phyloP scores from a whole-genome alignment of 2,888 invertebrate species.

The Heterodera filipjevi region DNA sequence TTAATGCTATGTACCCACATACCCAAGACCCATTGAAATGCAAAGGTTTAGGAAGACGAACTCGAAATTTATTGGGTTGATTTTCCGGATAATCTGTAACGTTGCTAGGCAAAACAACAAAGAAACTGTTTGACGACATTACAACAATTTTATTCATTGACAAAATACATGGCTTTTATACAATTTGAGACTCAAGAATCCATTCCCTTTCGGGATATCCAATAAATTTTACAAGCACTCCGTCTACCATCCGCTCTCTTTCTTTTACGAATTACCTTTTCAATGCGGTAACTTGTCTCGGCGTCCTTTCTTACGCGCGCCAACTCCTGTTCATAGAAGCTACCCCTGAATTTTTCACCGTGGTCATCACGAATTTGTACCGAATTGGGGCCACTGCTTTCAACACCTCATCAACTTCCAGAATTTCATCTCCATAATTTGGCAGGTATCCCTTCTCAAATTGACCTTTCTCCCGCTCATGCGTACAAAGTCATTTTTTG shows the following conservation, averaged over 20 bases:
- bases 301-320: not conserved
- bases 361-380: conserved; percentile 8
- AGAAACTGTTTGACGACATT: conserved; percentile 12
- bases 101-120: conserved; percentile 18
- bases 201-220: conserved; percentile 19
- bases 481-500: too few species aligned
- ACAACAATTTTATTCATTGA: not conserved
- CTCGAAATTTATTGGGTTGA: conserved; percentile 20
- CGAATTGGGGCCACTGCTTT: not conserved
- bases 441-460: conserved; percentile 17
- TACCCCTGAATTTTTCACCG: conserved; percentile 8
- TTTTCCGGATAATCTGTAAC: conserved; percentile 10
- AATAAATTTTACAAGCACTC: conserved; percentile 20
- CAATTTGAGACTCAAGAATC: conserved; percentile 13
- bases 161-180: not conserved
- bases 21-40: conserved; percentile 22
- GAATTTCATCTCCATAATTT: conserved; percentile 17
- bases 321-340: conserved; percentile 4
- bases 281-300: conserved; percentile 10
- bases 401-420: not conserved
- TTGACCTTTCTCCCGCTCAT: too few species aligned
- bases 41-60: conserved; percentile 22
- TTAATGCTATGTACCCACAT: conserved; percentile 23
- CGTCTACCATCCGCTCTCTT: not conserved
- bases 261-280: not conserved